Evolutionary conservation across 1,140 invertebrate genomes (phyloP), one percentile per base, ranked within the genome.

Genomic region (Zaprionus inermis): DNA sequence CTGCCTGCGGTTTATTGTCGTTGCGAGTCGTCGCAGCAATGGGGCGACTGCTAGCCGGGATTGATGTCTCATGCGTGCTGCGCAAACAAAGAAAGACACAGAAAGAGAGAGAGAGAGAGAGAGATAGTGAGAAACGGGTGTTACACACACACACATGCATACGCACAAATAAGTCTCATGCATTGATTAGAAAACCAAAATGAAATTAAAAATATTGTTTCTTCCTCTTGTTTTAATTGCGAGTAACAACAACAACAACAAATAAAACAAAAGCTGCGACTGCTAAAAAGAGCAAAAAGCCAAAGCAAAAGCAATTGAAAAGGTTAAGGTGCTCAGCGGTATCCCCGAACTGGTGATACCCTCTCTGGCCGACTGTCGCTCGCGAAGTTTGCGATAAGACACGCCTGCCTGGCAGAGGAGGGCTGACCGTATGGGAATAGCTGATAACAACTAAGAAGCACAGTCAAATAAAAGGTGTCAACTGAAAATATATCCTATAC

Each of bases 1-100:
- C 49, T 74, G 58, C 41, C 68, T 77, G 92, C 22, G 71, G 49
- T 67, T 91, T 91, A 77, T 90, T 91, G 74, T 90, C 88, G 68
- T 75, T 70, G 88, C 81, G 93, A 79, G 57, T 68, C 34, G 52
- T 38, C 12, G 61, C 51, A 38, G 58, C 41, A 64, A 69, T 72
- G 69, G 68, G 55, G 16, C 68, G 52, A 68, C 44, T 71, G 46
- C 66, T 67, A 24, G 60, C 41, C 44, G 67, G 38, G n/a, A 44
- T 36, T n/a, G 72, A 59, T 16, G 70, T 38, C 54, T 86, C 83
- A 59, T 78, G 76, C 44, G 76, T 77, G 38, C 83, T 86, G 52
- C 9, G 68, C 18, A 24, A 5, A 11, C 24, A 28, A 28, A 38
- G 36, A 34, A 18, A 44, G n/a, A 14, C 30, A 20, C 5, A 30